Evolutionary conservation across 1,140 invertebrate species (phyloP), one percentile per base, ranked within the genome.

Genomic region (Brachionus koreanus): DNA sequence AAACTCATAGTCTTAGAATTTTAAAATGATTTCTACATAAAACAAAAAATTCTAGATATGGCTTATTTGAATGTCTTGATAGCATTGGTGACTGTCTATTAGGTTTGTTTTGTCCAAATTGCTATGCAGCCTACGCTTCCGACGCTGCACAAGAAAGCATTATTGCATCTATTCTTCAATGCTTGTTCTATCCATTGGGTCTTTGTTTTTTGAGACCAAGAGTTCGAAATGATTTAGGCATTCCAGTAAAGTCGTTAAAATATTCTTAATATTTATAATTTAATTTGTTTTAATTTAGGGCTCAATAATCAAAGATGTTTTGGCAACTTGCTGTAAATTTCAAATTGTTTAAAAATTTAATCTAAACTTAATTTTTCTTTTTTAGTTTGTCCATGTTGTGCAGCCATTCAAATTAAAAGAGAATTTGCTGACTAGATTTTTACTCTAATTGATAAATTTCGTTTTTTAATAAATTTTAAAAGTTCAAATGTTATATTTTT

Each of bases 341-440:
- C 29, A 4, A 16, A 29, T 33, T 61, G 5, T 33, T 9, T 25
- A 61, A 9, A 37, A 37, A 37, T 57, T 77, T 13, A 19, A 42
- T 49, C 39, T 12, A 9, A 52, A 12, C 5, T 65, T 23, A 13
- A 61, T 42, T 61, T 61, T 25, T 57, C 13, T 79, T 12, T 61
- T 79, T 37, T 42, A 79, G 76, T 19, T 65, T 79, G 76, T 65
- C 76, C 76, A 23, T 61, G 49, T n/a, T 79, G 76, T 79, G 43
- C 61, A 42, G 49, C 49, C 5, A 65, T 79, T 19, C 76, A 79
- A 79, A 79, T 79, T 12, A 79, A 79, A 43, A 37, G 76, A 57
- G 76, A 79, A 43, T 79, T 79, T 16, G 46, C 33, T 61, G 76
- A 79, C 29, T 79, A 76, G 12, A 75, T 5, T 49, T 25, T 72